phyloP scores from a whole-genome alignment of 2,888 invertebrate genomes.

The Galerucella calmariensis region DNA sequence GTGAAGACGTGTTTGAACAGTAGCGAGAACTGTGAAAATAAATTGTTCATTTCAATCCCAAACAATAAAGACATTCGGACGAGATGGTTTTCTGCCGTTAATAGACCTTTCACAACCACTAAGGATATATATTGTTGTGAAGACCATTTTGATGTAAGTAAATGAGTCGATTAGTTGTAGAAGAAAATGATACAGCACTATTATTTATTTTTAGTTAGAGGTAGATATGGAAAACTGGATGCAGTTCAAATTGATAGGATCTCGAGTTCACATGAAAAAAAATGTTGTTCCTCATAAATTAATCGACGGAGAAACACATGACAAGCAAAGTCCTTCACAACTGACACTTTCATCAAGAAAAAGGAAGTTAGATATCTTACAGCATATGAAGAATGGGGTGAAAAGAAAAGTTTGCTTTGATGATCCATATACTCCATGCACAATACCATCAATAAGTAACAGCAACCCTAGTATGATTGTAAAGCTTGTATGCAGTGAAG shows the following conservation, averaged over 20 bases:
- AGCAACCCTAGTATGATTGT: slow-evolving; percentile 11
- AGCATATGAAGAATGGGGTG: background rate
- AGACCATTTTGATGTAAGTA: background rate
- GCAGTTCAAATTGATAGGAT: slow-evolving; percentile 20
- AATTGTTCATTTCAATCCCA: too few relatives aligned
- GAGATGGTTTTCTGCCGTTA: slow-evolving; percentile 21
- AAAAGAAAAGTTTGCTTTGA: slow-evolving; percentile 23
- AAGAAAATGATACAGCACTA: slow-evolving; percentile 6
- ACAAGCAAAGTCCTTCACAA: slow-evolving; percentile 17
- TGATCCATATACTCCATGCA: slow-evolving; percentile 1
- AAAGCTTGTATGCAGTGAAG: slow-evolving; percentile 15
- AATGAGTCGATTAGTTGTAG: background rate
- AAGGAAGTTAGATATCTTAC: slow-evolving; percentile 9
- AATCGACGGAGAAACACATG: slow-evolving; percentile 8
- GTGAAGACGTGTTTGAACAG: too few relatives aligned
- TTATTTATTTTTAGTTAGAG: slow-evolving; percentile 13
- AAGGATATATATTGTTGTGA: slow-evolving; percentile 8
- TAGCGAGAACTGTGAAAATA: too few relatives aligned
- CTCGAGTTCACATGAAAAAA: slow-evolving; percentile 19
- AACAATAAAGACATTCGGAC: too few relatives aligned
- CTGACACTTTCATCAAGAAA: slow-evolving; percentile 21
- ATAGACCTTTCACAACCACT: slow-evolving; percentile 16
- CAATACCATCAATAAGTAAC: slow-evolving; percentile 6
- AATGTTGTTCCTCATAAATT: slow-evolving; percentile 27
- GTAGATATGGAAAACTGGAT: slow-evolving; percentile 21